Percentiles rank a stretch among this genome's conserved stretches.
Conservation (phyloP, 2,888 invertebrate species). For the Leptinotarsa juncta region DNA sequence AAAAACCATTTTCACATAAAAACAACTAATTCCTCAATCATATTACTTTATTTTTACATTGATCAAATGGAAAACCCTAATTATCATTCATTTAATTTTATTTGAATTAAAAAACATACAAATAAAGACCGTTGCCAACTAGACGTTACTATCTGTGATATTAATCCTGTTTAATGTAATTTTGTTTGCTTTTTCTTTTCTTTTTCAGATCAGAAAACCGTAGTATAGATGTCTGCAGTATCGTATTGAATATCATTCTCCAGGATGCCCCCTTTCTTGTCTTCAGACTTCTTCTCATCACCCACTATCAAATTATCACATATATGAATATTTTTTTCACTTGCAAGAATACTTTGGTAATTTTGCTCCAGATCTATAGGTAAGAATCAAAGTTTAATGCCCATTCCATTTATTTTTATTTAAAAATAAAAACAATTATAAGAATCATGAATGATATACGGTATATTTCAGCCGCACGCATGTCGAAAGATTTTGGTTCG, state of each 20-base stretch:
- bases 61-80: no score
- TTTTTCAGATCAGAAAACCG: constrained; percentile 73
- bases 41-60: no score
- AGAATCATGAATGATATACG: no score
- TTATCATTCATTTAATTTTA: no score
- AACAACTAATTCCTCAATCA: no score
- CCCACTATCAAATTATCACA: constrained; percentile 88
- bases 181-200: constrained; percentile 15
- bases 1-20: no score
- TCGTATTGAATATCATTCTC: constrained; percentile 86
- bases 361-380: constrained; percentile 83
- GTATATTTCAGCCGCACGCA: no score
- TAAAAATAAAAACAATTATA: no score
- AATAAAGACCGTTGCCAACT: no score
- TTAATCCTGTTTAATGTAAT: not conserved
- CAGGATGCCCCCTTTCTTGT: constrained; percentile 91
- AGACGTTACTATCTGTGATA: no score
- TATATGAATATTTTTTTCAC: constrained; percentile 98
- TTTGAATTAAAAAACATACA: no score
- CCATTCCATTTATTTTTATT: not conserved
- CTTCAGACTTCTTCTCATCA: constrained; percentile 86
- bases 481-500: no score
- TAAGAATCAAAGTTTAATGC: not conserved
- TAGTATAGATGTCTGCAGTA: constrained; percentile 89
- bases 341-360: constrained; percentile 90